These are phyloP conservation scores for Liodrosophila aerea DNA, from an alignment of 2,888 invertebrate genomes.

Conservation along the genomic window DNA sequence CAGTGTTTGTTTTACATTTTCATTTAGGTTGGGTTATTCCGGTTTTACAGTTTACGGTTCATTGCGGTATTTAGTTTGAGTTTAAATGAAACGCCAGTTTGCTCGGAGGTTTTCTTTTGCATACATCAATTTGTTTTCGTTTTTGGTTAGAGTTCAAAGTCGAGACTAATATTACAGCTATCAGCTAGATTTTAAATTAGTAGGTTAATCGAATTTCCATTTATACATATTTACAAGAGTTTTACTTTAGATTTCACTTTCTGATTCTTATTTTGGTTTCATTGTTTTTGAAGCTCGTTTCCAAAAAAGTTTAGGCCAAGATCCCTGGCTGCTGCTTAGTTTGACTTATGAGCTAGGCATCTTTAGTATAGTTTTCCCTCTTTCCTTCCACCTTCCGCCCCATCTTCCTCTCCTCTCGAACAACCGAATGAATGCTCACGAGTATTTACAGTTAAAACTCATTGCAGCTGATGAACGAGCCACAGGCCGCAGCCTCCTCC, in stretches of 20 bases:
- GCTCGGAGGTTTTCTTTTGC: slow-evolving; percentile 73
- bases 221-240: slow-evolving; percentile 72
- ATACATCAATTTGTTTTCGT: slow-evolving; percentile 37
- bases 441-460: slow-evolving; percentile 56
- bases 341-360: slow-evolving; percentile 14
- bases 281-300: slow-evolving; percentile 65
- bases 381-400: background rate
- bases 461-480: slow-evolving; percentile 7
- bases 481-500: too few relatives aligned
- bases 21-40: slow-evolving; percentile 15
- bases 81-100: slow-evolving; percentile 78
- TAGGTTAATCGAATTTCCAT: slow-evolving; percentile 55
- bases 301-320: slow-evolving; percentile 47
- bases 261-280: slow-evolving; percentile 23
- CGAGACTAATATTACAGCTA: slow-evolving; percentile 62
- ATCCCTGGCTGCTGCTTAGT: slow-evolving; percentile 21
- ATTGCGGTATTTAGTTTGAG: slow-evolving; percentile 30
- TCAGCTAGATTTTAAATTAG: slow-evolving; percentile 59
- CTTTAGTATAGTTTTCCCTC: background rate
- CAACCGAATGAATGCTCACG: slow-evolving; percentile 46
- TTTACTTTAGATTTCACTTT: slow-evolving; percentile 29
- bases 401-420: slow-evolving; percentile 8
- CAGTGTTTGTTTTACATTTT: slow-evolving; percentile 32
- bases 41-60: slow-evolving; percentile 27
- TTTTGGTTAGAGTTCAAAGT: slow-evolving; percentile 48